Evolutionary conservation across 2,797 vertebrate species (phyloP).

Genomic region (Lycodopsis pacificus): DNA sequence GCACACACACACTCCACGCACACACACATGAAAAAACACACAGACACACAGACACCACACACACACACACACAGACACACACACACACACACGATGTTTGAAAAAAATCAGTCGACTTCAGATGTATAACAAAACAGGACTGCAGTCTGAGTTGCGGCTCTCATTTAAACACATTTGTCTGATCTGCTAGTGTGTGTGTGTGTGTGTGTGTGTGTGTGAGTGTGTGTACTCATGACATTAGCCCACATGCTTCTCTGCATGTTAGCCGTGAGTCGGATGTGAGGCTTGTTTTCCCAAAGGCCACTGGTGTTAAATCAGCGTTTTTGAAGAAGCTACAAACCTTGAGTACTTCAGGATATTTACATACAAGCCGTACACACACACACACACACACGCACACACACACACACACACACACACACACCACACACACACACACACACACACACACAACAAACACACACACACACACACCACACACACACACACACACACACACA

Average conservation of each 20-base stretch:
- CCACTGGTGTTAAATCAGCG: conserved; percentile 64
- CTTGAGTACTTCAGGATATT: conserved; percentile 64
- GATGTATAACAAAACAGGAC: conserved; percentile 39
- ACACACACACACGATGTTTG: conserved; percentile 21
- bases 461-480: neutral
- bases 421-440: conserved; percentile 18
- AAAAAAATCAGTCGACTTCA: conserved; percentile 26
- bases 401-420: conserved; percentile 4
- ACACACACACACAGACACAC: too few relatives aligned
- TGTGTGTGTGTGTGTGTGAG: conserved; percentile 7
- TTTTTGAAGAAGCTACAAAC: conserved; percentile 58
- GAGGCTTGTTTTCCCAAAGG: conserved; percentile 58
- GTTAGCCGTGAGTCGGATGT: conserved; percentile 26
- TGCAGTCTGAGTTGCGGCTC: conserved; percentile 29
- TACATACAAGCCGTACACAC: conserved; percentile 45
- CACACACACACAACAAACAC: neutral
- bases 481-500: neutral
- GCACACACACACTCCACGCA: conserved; percentile 20
- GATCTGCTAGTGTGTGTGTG: conserved; percentile 13
- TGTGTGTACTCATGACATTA: conserved; percentile 28
- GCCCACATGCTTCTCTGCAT: conserved; percentile 34
- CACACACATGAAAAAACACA: neutral
- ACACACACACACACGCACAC: conserved; percentile 1
- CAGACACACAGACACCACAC: too few relatives aligned
- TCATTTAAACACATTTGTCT: conserved; percentile 52